phyloP scores from a whole-genome alignment of 2,797 vertebrate genomes.

The Delichon dasypus region DNA sequence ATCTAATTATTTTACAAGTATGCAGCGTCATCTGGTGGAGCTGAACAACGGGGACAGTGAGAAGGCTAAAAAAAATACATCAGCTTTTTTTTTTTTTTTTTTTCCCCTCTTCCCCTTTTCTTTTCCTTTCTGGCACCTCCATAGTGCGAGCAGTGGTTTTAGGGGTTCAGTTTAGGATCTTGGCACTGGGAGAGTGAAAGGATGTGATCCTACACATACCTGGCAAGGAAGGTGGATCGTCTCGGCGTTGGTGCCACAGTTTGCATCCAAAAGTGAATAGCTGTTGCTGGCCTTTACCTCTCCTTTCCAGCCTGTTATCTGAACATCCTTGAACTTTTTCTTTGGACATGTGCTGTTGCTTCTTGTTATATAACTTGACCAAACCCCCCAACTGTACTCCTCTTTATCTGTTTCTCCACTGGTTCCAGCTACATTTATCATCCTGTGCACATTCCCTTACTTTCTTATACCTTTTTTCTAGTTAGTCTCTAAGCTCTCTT shows the following conservation, averaged over 20 bases:
- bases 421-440: neutral
- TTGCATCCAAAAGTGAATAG: neutral
- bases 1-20: neutral
- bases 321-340: neutral
- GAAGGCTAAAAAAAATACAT: neutral
- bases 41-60: neutral
- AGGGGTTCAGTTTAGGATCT: neutral
- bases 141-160: neutral
- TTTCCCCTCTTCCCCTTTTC: too few relatives aligned
- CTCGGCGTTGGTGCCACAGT: neutral
- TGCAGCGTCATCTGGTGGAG: neutral
- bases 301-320: neutral
- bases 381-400: rapidly evolving
- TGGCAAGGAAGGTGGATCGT: neutral
- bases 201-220: neutral
- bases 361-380: neutral
- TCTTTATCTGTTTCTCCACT: neutral
- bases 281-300: neutral
- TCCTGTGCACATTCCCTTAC: too few relatives aligned
- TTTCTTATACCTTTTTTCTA: neutral
- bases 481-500: neutral
- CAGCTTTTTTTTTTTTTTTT: neutral
- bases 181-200: neutral
- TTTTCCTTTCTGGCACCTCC: neutral
- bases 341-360: neutral